These are phyloP conservation scores for Helicoverpa assulta DNA, from an alignment of 2,888 invertebrate species.

Conservation along the genomic window DNA sequence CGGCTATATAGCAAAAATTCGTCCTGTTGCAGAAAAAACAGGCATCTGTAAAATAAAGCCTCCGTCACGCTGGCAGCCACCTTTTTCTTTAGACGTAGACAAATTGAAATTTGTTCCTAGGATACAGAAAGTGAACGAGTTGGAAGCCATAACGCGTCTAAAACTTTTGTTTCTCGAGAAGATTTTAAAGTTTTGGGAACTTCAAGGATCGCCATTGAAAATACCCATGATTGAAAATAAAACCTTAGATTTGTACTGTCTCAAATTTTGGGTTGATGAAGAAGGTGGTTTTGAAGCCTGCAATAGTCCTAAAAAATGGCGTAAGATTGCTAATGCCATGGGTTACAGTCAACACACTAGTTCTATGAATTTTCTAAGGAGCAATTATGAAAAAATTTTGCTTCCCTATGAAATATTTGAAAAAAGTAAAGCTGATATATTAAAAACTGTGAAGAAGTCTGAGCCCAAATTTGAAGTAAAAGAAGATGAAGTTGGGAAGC, in stretches of 20 bases:
- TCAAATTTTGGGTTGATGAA: conserved; percentile 91
- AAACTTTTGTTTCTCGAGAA: conserved; percentile 93
- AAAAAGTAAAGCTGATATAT: conserved; percentile 85
- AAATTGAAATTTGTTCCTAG: conserved; percentile 89
- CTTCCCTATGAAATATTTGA: conserved; percentile 92
- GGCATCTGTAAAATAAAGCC: conserved; percentile 95
- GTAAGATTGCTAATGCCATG: conserved; percentile 91
- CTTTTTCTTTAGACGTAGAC: conserved; percentile 94
- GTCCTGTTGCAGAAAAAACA: conserved; percentile 92
- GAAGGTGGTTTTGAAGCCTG: conserved; percentile 91
- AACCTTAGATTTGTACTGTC: conserved; percentile 92
- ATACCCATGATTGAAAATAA: conserved; percentile 93
- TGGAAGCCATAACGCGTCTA: conserved; percentile 93
- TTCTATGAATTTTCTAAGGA: conserved; percentile 90
- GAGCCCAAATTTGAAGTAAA: conserved; percentile 79
- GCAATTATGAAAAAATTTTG: conserved; percentile 92
- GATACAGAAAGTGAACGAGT: conserved; percentile 89
- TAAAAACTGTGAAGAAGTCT: conserved; percentile 85
- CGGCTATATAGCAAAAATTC: conserved; percentile 93
- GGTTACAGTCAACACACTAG: conserved; percentile 91
- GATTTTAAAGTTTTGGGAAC: conserved; percentile 93
- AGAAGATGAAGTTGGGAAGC: conserved; percentile 75
- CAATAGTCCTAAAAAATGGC: conserved; percentile 92
- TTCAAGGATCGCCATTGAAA: conserved; percentile 92
- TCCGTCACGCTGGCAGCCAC: conserved; percentile 94